Percentiles rank a stretch among this genome's conserved stretches.
phyloP scores from a whole-genome alignment of 2,113 vertebrate species.

The Gymnorhina tibicen region DNA sequence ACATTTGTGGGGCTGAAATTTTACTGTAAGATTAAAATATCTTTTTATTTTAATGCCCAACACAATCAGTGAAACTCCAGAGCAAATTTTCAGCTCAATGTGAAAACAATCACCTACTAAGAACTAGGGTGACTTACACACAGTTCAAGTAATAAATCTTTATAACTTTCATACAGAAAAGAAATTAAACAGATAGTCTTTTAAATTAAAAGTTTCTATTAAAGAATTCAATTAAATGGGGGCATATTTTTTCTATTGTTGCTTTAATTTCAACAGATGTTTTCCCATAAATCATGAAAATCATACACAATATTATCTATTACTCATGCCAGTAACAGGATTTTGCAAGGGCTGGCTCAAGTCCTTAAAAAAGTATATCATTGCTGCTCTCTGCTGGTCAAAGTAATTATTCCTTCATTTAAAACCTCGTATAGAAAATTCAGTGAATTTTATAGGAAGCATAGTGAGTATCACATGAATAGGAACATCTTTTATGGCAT shows the following conservation, averaged over 20 bases:
- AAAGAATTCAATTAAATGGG: neutral
- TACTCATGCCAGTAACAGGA: neutral
- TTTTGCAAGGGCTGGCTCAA: neutral
- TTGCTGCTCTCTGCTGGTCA: constrained; percentile 79
- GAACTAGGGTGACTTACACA: neutral
- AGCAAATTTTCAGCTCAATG: neutral
- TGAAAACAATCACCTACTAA: neutral
- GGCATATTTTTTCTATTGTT: neutral
- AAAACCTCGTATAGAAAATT: neutral
- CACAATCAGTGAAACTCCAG: neutral
- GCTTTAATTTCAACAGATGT: neutral
- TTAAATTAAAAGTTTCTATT: neutral
- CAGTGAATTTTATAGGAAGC: neutral
- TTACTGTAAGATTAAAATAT: neutral
- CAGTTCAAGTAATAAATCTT: neutral
- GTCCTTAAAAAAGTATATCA: constrained; percentile 46
- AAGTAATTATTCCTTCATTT: constrained; percentile 45
- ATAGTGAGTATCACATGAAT: neutral
- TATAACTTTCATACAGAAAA: neutral
- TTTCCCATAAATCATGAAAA: neutral
- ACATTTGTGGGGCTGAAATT: neutral
- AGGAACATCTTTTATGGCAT: neutral
- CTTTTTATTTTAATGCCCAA: neutral
- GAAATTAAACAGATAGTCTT: neutral
- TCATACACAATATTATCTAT: neutral